These are phyloP conservation scores for Sardina pilchardus DNA, from an alignment of 2,113 vertebrate genomes.

Conservation along the genomic window DNA sequence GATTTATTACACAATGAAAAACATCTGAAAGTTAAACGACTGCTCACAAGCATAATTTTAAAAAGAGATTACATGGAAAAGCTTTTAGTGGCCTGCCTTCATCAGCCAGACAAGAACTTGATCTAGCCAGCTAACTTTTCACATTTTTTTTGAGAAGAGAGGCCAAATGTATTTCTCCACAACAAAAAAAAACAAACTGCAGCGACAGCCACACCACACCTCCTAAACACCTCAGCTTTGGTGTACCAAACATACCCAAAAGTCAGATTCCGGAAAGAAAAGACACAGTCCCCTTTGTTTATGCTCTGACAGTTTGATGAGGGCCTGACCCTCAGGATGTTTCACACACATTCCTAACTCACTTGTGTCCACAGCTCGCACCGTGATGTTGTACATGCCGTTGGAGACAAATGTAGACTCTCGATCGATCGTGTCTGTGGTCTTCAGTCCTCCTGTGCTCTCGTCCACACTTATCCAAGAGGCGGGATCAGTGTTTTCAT, in stretches of 20 bases:
- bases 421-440: conserved; percentile 70
- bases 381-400: conserved; percentile 61
- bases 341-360: conserved; percentile 26
- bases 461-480: conserved; percentile 78
- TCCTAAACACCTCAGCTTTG: background rate
- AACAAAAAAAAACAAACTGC: background rate
- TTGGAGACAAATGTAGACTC: conserved; percentile 72
- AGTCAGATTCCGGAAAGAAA: background rate
- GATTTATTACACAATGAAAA: too few species aligned
- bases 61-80: too few species aligned
- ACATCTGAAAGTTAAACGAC: too few species aligned
- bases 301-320: background rate
- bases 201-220: background rate
- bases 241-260: background rate
- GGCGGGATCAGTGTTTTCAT: conserved; percentile 68
- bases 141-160: too few species aligned
- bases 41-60: too few species aligned
- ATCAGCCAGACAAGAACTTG: too few species aligned
- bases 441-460: conserved; percentile 70
- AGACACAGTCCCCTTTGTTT: background rate
- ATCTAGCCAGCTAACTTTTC: too few species aligned
- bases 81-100: too few species aligned
- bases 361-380: conserved; percentile 61
- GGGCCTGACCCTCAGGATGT: background rate
- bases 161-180: too few species aligned